Evolutionary conservation across 1,140 invertebrate species (phyloP).

Genomic region (Andrena cerasifolii): DNA sequence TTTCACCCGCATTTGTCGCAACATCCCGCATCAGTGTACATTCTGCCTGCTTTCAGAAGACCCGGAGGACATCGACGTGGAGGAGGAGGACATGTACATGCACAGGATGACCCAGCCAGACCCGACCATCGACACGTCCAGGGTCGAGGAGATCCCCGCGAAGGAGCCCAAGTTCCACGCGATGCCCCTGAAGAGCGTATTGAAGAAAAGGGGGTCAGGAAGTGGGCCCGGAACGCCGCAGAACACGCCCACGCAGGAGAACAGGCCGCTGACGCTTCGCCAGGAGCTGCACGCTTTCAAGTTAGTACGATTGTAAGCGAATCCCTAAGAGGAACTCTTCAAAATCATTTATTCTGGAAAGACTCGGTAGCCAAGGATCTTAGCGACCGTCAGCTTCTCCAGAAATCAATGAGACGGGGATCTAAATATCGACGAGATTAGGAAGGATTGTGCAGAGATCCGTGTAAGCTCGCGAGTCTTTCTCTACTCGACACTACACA

Average conservation of each 20-base stretch:
- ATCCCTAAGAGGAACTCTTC: not conserved
- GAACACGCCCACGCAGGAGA: conserved; percentile 91
- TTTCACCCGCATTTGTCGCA: not conserved
- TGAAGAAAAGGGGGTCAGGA: conserved; percentile 90
- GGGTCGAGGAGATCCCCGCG: conserved; percentile 94
- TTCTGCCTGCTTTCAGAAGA: conserved; percentile 67
- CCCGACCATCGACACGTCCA: conserved; percentile 88
- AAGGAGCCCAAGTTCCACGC: conserved; percentile 94
- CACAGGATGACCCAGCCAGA: conserved; percentile 84
- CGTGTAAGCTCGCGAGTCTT: conserved; percentile 13
- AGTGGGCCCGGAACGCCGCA: conserved; percentile 84
- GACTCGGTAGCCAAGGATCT: conserved; percentile 6
- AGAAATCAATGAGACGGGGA: too few species aligned
- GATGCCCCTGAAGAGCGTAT: conserved; percentile 94
- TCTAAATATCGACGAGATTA: too few species aligned
- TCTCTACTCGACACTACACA: conserved; percentile 13
- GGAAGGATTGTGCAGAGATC: too few species aligned
- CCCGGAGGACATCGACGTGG: conserved; percentile 83
- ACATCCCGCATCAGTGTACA: not conserved
- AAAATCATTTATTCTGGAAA: conserved; percentile 1
- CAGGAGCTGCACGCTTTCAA: conserved; percentile 87
- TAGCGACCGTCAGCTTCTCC: too few species aligned
- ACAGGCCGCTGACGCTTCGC: conserved; percentile 86
- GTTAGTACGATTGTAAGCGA: conserved; percentile 77
- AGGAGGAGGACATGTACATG: conserved; percentile 82